phyloP scores from a whole-genome alignment of 2,797 vertebrate genomes.

The Rhincodon typus region DNA sequence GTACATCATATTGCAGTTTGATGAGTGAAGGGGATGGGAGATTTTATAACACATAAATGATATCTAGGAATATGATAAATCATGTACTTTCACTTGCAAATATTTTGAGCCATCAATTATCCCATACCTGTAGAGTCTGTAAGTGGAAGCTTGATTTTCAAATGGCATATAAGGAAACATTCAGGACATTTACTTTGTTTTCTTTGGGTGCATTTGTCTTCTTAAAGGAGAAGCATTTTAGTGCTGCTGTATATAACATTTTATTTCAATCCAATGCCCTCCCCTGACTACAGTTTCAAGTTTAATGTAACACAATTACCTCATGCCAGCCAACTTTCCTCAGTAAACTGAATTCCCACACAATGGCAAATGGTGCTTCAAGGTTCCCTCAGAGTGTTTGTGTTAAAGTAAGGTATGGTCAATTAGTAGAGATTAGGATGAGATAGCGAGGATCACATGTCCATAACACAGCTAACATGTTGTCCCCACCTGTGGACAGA shows the following conservation, averaged over 20 bases:
- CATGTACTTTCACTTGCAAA: neutral
- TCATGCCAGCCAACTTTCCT: neutral
- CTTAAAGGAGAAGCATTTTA: neutral
- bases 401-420: neutral
- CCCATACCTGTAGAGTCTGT: neutral
- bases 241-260: neutral
- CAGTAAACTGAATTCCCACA: neutral
- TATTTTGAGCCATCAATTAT: neutral
- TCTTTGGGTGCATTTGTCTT: neutral
- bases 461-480: neutral
- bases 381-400: neutral
- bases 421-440: neutral
- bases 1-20: neutral
- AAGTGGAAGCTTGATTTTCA: neutral
- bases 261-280: neutral
- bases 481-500: neutral
- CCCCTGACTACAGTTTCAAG: neutral
- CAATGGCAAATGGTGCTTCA: neutral
- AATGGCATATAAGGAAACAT: neutral
- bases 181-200: neutral
- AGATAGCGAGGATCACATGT: neutral
- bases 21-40: neutral
- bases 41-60: neutral
- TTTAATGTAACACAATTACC: neutral
- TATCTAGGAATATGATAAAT: conserved; percentile 1